Conservation (phyloP, 2,113 vertebrate species). For the Oostethus manadensis region DNA sequence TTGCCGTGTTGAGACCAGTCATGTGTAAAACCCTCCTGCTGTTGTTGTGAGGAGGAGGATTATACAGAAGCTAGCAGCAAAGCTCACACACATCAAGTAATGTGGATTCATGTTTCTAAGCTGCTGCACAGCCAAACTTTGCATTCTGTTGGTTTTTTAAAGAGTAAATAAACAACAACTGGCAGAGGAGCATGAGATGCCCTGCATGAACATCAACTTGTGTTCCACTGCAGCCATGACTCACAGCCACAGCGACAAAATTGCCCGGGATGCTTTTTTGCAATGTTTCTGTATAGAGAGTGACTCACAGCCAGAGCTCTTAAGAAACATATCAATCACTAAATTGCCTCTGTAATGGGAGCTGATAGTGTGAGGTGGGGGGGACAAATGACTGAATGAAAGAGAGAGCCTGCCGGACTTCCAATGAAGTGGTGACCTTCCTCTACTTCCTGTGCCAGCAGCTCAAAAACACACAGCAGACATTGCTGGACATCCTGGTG, state of each 20-base stretch:
- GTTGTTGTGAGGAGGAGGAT: conserved; percentile 50
- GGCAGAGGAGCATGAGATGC: no score
- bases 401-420: no score
- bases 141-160: conserved; percentile 36
- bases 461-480: no score
- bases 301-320: conserved; percentile 30
- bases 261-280: conserved; percentile 28
- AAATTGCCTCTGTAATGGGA: conserved; percentile 48
- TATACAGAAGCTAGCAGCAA: conserved; percentile 47
- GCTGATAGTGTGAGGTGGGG: conserved; percentile 36
- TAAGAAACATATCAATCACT: conserved; percentile 22
- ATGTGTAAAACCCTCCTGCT: conserved; percentile 44
- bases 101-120: conserved; percentile 39
- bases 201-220: background rate
- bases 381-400: conserved; percentile 5
- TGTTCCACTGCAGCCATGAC: conserved; percentile 3
- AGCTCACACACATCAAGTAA: conserved; percentile 7
- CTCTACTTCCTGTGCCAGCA: no score
- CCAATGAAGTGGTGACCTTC: no score
- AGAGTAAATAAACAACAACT: conserved; percentile 63
- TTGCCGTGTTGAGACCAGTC: conserved; percentile 27
- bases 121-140: conserved; percentile 22
- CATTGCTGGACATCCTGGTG: no score
- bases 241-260: conserved; percentile 46
- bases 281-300: conserved; percentile 45